phyloP scores from a whole-genome alignment of 2,888 invertebrate species.

The Therioaphis trifolii region DNA sequence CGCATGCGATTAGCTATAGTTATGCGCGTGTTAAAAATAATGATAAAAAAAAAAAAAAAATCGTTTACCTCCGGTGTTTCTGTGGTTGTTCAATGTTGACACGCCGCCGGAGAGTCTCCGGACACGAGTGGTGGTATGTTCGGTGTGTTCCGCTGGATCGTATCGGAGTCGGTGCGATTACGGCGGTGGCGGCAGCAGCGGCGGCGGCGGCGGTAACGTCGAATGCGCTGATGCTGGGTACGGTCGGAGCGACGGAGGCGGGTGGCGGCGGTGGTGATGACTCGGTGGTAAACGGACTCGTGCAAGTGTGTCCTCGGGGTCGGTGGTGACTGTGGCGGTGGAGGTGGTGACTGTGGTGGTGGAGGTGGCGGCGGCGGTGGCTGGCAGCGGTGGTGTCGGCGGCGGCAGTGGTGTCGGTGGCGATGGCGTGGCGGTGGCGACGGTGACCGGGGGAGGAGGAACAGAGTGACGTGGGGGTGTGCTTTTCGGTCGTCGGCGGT shows the following conservation, averaged over 20 bases:
- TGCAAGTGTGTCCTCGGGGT: too few species aligned
- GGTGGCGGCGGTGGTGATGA: not conserved
- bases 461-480: not conserved
- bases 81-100: constrained; percentile 45
- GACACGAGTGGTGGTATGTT: constrained; percentile 8
- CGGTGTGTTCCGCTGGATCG: constrained; percentile 1
- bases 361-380: not conserved
- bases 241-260: not conserved
- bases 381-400: not conserved
- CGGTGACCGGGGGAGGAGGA: not conserved
- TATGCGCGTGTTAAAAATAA: not conserved
- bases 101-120: constrained; percentile 25
- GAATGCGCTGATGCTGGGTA: not conserved
- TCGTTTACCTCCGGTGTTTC: constrained; percentile 9
- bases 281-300: not conserved
- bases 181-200: not conserved
- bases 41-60: not conserved
- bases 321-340: not conserved
- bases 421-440: not conserved
- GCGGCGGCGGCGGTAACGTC: not conserved
- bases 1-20: too few species aligned
- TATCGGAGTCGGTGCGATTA: constrained; percentile 5
- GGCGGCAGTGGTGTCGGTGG: not conserved
- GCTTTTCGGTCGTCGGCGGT: not conserved
- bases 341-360: not conserved